Conservation (phyloP, 2,888 invertebrate genomes). For the Cataglyphis cursor region DNA sequence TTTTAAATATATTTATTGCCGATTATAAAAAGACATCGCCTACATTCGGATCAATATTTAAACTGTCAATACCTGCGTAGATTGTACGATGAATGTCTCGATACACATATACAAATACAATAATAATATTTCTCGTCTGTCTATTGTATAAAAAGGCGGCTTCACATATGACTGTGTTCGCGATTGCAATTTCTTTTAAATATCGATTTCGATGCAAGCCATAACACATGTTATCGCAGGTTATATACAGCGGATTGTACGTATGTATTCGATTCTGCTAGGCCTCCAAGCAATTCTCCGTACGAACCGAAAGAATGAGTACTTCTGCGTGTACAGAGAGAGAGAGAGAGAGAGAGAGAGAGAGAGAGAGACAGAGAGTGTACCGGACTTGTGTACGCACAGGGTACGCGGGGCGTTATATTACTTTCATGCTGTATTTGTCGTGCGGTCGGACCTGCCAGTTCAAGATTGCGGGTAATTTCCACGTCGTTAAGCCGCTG, state of each 20-base stretch:
- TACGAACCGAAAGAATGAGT: constrained; percentile 52
- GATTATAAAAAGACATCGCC: neutral
- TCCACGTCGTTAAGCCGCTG: constrained; percentile 59
- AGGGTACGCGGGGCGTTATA: constrained; percentile 76
- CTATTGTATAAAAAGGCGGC: constrained; percentile 8
- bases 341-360: neutral
- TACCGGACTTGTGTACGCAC: constrained; percentile 54
- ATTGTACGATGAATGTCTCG: constrained; percentile 8
- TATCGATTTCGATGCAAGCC: constrained; percentile 57
- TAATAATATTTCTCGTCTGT: constrained; percentile 15
- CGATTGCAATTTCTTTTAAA: constrained; percentile 40
- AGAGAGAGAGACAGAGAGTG: neutral
- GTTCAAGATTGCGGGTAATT: constrained; percentile 59
- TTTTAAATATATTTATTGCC: neutral
- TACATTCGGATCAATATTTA: neutral
- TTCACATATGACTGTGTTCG: constrained; percentile 22
- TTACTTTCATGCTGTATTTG: constrained; percentile 76
- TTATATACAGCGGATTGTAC: constrained; percentile 36
- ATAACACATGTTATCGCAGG: constrained; percentile 64
- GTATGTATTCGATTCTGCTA: constrained; percentile 49
- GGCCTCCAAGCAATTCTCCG: constrained; percentile 59
- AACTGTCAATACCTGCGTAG: neutral
- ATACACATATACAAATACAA: neutral
- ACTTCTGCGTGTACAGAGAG: constrained; percentile 59
- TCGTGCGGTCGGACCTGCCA: constrained; percentile 61